Evolutionary conservation across 2,797 vertebrate species (phyloP).

Genomic region (Hozukius guyotensis): DNA sequence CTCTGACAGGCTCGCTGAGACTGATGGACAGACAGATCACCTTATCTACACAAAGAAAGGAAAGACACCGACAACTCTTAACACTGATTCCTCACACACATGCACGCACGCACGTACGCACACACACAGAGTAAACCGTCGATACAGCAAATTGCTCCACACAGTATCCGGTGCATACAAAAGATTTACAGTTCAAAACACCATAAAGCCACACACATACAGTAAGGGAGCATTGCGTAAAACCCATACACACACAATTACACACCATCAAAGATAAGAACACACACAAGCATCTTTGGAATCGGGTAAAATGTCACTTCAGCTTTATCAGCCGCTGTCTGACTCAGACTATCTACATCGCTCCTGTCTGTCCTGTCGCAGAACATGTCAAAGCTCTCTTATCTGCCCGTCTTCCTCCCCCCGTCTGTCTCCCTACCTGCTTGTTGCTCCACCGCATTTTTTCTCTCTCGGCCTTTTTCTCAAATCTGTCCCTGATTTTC

Average conservation of each 20-base stretch:
- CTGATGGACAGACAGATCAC: slow-evolving; percentile 27
- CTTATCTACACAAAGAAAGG: slow-evolving; percentile 39
- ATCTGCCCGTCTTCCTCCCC: slow-evolving; percentile 28
- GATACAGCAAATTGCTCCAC: slow-evolving; percentile 12
- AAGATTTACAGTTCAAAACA: slow-evolving; percentile 31
- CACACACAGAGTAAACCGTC: slow-evolving; percentile 19
- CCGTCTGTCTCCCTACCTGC: slow-evolving; percentile 51
- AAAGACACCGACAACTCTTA: slow-evolving; percentile 19
- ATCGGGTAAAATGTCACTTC: slow-evolving; percentile 65
- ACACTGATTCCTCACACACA: slow-evolving; percentile 10
- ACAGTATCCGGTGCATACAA: not conserved
- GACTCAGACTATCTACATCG: slow-evolving; percentile 45
- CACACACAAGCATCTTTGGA: slow-evolving; percentile 64
- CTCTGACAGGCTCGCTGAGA: slow-evolving; percentile 8
- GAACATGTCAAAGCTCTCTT: slow-evolving; percentile 59
- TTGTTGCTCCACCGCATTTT: slow-evolving; percentile 72
- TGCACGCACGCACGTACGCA: not conserved
- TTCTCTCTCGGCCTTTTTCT: slow-evolving; percentile 40
- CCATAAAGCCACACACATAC: slow-evolving; percentile 18
- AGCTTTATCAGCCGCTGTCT: slow-evolving; percentile 60
- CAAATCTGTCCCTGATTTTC: slow-evolving; percentile 26
- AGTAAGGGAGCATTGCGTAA: slow-evolving; percentile 32
- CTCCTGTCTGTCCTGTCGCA: slow-evolving; percentile 57
- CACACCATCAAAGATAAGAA: slow-evolving; percentile 58
- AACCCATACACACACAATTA: slow-evolving; percentile 13